These are phyloP conservation scores for Coecobrya sp. DNA, from an alignment of 2,888 invertebrate genomes.

Conservation along the genomic window DNA sequence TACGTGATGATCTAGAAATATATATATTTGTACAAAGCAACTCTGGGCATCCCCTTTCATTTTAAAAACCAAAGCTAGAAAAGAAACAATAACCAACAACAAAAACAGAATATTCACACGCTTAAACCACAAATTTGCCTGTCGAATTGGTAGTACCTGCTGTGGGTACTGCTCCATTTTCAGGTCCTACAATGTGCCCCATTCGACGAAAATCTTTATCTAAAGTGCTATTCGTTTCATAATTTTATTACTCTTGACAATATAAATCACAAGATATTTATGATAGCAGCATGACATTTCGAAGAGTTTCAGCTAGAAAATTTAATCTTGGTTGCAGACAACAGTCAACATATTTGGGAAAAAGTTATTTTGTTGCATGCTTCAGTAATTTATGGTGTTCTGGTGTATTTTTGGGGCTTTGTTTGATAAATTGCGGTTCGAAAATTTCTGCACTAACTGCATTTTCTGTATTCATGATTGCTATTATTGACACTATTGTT, in stretches of 20 bases:
- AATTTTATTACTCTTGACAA: neutral
- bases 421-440: slow-evolving; percentile 14
- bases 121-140: slow-evolving; percentile 61
- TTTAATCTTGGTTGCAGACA: too few species aligned
- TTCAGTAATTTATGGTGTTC: slow-evolving; percentile 49
- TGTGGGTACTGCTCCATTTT: neutral
- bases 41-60: neutral
- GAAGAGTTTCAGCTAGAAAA: too few species aligned
- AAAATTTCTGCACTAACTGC: neutral
- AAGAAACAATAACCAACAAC: slow-evolving; percentile 18
- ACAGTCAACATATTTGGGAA: neutral
- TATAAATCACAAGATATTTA: neutral
- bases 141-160: neutral
- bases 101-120: slow-evolving; percentile 63
- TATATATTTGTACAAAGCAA: neutral
- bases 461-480: neutral
- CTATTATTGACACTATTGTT: neutral
- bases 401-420: neutral
- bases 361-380: slow-evolving; percentile 25
- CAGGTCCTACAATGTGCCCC: neutral
- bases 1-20: neutral
- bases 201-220: neutral
- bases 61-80: neutral
- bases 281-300: too few species aligned
- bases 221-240: neutral